Base-by-base conservation (phyloP, 2,888 invertebrate genomes). In the Onchidella celtica region DNA sequence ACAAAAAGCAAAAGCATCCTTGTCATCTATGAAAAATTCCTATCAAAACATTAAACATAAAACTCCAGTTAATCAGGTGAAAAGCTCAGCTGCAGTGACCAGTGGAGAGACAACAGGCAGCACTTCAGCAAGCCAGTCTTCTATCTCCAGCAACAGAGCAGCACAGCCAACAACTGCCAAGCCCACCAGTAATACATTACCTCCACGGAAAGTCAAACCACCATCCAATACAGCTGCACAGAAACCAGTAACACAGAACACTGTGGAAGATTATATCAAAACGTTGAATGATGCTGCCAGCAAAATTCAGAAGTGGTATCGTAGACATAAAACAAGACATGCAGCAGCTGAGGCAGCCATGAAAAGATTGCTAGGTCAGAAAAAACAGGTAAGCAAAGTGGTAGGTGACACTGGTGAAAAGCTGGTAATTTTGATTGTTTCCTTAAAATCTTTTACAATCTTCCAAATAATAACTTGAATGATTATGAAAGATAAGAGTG, bases 41-140 rank as follows among this genome's bases (percentile, higher is more conserved):
- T 92, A 91, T 82, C 92, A 92, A 85, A 92, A 93, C 85, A 92
- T 92, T 59, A 92, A 91, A 85, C 92, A 90, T 77, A 93, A 93
- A 85, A 90, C 89, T 14, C 93, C 92, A 2, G 90, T 92, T 4
- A 92, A 92, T 85, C 90, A 92, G 82, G 90, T 91, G 36, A 79
- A 86, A 82, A 83, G 47, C 74, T 69, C 75, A 21, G 57, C 68
- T n/a, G 24, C 63, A n/a, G 24, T n/a, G 34, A 27, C 55, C 47
- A 32, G 59, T 63, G 9, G 3, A 24, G 2, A 9, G 27, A 3
- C 29, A 9, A 3, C 29, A 9, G 66, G 32, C 9, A 57, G 21
- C 21, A 27, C 32, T 29, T 27, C 77, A 55, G 47, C 65, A 27
- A 32, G 32, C 38, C 55, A 55, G 34, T 73, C 73, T 61, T 38